Base-by-base conservation (phyloP, 30 jellyfish, hydroid and myxozoan species). In the Rhopilema esculentum region DNA sequence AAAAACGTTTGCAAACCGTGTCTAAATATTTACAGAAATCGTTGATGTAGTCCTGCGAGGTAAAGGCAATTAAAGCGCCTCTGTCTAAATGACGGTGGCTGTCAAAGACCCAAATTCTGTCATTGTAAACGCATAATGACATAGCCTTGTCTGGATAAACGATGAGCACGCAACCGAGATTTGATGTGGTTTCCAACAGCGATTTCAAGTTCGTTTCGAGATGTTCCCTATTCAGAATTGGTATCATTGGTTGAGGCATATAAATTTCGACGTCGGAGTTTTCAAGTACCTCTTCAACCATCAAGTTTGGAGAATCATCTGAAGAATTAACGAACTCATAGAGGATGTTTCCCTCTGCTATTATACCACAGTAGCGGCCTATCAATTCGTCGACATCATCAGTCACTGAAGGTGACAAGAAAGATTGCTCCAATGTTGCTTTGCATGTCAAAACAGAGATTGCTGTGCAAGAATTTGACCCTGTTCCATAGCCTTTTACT, bases 51-150 rank as follows among this genome's bases (percentile, higher is more conserved):
- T 20, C 19, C 30, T 6, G 19, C 28, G 40, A 7, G 28, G 75
- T 28, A 28, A 65, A 65, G 31, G 75, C 75, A 65, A 65, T 65
- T 28, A 65, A 28, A 6, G 75, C 75, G 31, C 75, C 75, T 28
- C 75, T 65, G 28, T 65, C 75, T 28, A 65, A 65, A 65, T 65
- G 29, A 28, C 75, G 75, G 31, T 65, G 75, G 30, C 75, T 65
- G 31, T 65, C 75, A 65, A 65, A 8, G 19, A 20, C 75, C 75
- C 75, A 65, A 21, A 65, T 65, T 6, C 24, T 65, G 75, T 28
- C 75, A 21, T 28, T 65, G 19, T 21, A 26, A 65, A 65, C 31
- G 75, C 75, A 65, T 65, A 65, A 28, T 26, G 75, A 22, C 69
- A 57, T 57, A 18, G 69, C 75, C 31, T 65, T 15, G 75, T 65